Conservation (phyloP, 2,888 invertebrate genomes). For the Oxystoma pomonae region DNA sequence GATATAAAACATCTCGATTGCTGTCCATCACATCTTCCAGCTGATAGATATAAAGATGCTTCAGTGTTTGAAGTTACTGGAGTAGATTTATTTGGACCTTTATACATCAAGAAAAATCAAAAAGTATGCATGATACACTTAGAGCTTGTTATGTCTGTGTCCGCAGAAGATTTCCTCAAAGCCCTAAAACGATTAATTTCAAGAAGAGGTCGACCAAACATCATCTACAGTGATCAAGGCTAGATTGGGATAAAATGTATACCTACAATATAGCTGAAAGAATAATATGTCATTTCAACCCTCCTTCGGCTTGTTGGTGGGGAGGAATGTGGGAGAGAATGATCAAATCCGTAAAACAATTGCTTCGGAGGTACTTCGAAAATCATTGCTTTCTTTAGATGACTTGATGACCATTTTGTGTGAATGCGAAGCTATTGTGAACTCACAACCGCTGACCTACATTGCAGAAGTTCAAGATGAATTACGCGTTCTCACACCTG, state of each 20-base stretch:
- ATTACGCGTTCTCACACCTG: too few relatives aligned
- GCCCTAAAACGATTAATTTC: slow-evolving; percentile 37
- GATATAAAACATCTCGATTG: slow-evolving; percentile 23
- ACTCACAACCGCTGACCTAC: too few relatives aligned
- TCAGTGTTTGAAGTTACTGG: slow-evolving; percentile 36
- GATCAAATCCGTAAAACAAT: slow-evolving; percentile 39
- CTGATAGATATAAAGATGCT: slow-evolving; percentile 33
- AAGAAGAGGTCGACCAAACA: slow-evolving; percentile 34
- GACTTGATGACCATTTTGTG: too few relatives aligned
- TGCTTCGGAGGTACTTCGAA: too few relatives aligned
- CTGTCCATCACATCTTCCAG: slow-evolving; percentile 31
- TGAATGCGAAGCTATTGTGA: too few relatives aligned
- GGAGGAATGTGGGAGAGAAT: slow-evolving; percentile 47
- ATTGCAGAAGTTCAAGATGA: too few relatives aligned
- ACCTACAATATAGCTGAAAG: slow-evolving; percentile 20
- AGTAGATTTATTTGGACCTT: slow-evolving; percentile 42
- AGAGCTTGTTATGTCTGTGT: slow-evolving; percentile 35
- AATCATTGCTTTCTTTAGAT: too few relatives aligned
- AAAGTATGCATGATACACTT: slow-evolving; percentile 41
- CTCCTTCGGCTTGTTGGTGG: slow-evolving; percentile 47
- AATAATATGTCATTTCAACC: slow-evolving; percentile 40
- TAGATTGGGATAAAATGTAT: slow-evolving; percentile 31
- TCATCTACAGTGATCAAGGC: slow-evolving; percentile 41
- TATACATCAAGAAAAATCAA: slow-evolving; percentile 30
- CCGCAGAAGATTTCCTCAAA: slow-evolving; percentile 35